phyloP scores from a whole-genome alignment of 1,140 invertebrate species.

The Hycleus phaleratus region DNA sequence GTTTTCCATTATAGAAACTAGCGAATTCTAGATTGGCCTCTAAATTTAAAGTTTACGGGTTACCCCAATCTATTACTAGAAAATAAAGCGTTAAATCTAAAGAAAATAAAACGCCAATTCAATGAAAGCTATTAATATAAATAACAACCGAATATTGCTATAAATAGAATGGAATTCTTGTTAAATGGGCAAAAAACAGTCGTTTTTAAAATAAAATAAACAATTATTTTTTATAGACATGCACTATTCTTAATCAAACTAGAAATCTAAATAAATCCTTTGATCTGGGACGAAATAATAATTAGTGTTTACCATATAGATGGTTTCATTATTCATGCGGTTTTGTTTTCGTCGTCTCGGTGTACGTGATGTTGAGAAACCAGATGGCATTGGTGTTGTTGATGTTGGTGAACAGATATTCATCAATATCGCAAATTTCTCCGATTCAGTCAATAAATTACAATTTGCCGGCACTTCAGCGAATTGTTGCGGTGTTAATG shows the following conservation, averaged over 20 bases:
- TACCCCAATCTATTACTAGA: too few species aligned
- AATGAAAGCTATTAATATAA: too few species aligned
- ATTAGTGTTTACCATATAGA: conserved; percentile 4
- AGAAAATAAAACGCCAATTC: too few species aligned
- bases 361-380: conserved; percentile 48
- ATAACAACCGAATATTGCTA: too few species aligned
- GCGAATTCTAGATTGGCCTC: too few species aligned
- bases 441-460: conserved; percentile 59
- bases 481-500: conserved; percentile 69
- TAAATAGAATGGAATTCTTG: too few species aligned
- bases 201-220: too few species aligned
- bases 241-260: neutral
- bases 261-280: neutral
- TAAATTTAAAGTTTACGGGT: too few species aligned
- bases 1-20: too few species aligned
- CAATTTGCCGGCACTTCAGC: conserved; percentile 68
- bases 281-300: neutral
- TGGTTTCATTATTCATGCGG: neutral
- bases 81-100: too few species aligned
- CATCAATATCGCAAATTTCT: conserved; percentile 73
- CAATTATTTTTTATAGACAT: neutral
- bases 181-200: neutral
- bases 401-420: conserved; percentile 62
- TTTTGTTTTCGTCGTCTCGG: conserved; percentile 16
- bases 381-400: conserved; percentile 58